These are phyloP conservation scores for Centropus bengalensis DNA, from an alignment of 2,113 vertebrate species.

Conservation along the genomic window DNA sequence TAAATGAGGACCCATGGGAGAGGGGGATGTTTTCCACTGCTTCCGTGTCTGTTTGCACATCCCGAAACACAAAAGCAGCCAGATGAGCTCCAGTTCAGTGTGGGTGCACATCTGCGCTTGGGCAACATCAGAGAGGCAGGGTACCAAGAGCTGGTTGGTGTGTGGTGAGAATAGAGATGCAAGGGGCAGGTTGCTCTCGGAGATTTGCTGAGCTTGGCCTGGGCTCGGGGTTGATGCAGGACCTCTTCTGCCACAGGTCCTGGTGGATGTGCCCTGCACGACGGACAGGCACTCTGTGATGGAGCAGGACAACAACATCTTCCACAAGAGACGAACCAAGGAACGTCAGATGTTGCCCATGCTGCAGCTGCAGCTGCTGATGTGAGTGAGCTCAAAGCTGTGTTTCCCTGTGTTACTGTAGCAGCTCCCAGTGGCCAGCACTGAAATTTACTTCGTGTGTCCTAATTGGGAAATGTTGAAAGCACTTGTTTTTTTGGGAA, in stretches of 20 bases:
- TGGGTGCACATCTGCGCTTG: fast-evolving
- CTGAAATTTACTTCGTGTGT: background rate
- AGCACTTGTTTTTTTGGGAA: background rate
- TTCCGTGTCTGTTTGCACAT: background rate
- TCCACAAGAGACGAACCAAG: slow-evolving; percentile 79
- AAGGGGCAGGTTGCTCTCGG: background rate
- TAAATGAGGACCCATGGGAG: fast-evolving
- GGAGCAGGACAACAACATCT: slow-evolving; percentile 94
- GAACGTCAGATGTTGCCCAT: slow-evolving; percentile 89
- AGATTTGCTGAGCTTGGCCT: background rate
- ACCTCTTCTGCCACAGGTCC: slow-evolving; percentile 79
- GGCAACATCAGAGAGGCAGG: background rate
- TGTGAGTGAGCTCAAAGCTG: slow-evolving; percentile 78
- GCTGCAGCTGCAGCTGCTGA: slow-evolving; percentile 88
- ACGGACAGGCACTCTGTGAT: slow-evolving; percentile 90
- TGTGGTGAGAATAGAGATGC: background rate
- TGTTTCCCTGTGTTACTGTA: fast-evolving
- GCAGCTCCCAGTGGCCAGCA: background rate
- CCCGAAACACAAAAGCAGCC: background rate
- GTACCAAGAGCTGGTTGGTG: background rate
- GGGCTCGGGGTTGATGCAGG: background rate
- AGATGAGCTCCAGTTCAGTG: background rate
- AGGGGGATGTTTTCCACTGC: background rate
- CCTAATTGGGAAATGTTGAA: background rate
- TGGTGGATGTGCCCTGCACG: slow-evolving; percentile 96